Conservation (phyloP, 2,888 invertebrate genomes). For the Vandiemenella viatica region DNA sequence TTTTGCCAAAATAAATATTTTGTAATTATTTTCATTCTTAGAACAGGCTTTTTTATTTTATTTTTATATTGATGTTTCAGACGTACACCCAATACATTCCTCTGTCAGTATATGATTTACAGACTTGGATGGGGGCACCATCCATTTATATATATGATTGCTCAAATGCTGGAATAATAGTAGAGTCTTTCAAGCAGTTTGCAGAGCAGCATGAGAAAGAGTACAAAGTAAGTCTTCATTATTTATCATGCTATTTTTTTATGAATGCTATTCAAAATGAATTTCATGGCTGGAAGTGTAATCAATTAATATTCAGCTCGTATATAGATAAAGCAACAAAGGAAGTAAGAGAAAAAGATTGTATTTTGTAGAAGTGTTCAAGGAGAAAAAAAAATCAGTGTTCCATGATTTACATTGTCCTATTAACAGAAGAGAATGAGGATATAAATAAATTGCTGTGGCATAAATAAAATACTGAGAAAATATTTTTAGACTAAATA, state of each 20-base stretch:
- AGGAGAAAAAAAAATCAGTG: too few species aligned
- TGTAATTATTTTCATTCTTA: constrained; percentile 8
- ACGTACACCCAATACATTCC: constrained; percentile 99
- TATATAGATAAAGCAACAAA: too few species aligned
- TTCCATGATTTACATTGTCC: too few species aligned
- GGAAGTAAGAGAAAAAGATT: too few species aligned
- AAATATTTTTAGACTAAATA: too few species aligned
- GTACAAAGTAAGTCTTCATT: constrained; percentile 37
- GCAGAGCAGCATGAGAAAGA: constrained; percentile 83
- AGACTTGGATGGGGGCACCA: constrained; percentile 98
- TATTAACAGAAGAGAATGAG: too few species aligned
- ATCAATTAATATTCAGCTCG: neutral
- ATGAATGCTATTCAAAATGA: neutral
- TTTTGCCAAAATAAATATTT: too few species aligned
- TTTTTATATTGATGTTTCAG: too few species aligned
- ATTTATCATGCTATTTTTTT: neutral
- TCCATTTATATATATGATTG: constrained; percentile 99
- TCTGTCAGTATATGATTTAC: constrained; percentile 91
- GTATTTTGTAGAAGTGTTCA: too few species aligned
- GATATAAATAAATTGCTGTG: too few species aligned
- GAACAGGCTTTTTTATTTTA: too few species aligned
- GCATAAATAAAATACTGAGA: too few species aligned
- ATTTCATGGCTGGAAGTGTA: neutral
- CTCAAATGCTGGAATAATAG: constrained; percentile 92
- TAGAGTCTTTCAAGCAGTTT: constrained; percentile 78